Base-by-base conservation (phyloP, 2,113 vertebrate genomes). In the Labeo catla region DNA sequence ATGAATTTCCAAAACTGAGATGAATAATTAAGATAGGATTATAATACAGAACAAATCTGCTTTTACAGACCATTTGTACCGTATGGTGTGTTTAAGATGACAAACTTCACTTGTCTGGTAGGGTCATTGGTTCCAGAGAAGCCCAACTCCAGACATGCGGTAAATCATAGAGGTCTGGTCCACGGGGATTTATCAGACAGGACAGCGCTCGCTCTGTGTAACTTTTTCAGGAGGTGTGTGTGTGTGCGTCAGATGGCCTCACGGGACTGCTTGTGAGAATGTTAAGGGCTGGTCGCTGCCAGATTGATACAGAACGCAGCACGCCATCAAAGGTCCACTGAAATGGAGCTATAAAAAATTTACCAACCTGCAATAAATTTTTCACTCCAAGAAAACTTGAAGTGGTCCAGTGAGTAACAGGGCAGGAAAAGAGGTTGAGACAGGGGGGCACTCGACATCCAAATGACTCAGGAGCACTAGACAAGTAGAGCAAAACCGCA, bases 261-360 rank as follows among this genome's bases (percentile, higher is more conserved):
- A 89, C 36, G 65, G 66, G 84, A 84, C 59, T 16, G 79, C 72
- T 63, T 81, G 84, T 34, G 76, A 87, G 63, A 59, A 89, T 86
- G 90, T 89, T 86, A 79, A 87, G 76, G 85, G 90, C 81, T 81
- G 87, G 89, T 91, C 78, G 34, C 87, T 89, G 82, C 73, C 52
- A 88, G 86, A 93, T 86, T 92, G 88, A 92, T 92, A 87, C 83
- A 90, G 90, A 89, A 86, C 86, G 81, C 90, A 89, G 89, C 85
- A 87, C 50, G 86, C 82, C 92, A 89, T 87, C 92, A 91, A 90
- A 90, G 91, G 91, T 91, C 88, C 90, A 88, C 88, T 93, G 89
- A 93, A 94, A 93, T 91, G 87, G 88, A 87, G 45, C 90, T 89
- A 92, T 94, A 88, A 94, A 94, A 94, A 87, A 93, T 93, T 80